Evolutionary conservation across 2,113 vertebrate genomes (phyloP).

Genomic region (Emydocephalus ijimae): DNA sequence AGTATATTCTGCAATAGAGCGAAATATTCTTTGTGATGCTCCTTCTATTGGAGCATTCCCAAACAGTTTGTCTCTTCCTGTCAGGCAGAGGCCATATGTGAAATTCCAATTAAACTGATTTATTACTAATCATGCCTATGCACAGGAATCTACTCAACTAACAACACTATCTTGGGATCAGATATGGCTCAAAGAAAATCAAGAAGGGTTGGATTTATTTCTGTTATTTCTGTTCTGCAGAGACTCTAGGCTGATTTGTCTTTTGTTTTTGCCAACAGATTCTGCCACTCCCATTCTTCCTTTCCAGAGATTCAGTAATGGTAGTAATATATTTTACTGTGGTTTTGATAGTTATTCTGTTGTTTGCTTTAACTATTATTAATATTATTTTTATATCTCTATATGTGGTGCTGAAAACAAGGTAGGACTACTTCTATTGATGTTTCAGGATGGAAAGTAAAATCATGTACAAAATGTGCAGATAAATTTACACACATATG

Average conservation of each 20-base stretch:
- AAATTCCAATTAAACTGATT: background rate
- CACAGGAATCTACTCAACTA: too few species aligned
- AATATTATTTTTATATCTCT: background rate
- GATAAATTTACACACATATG: background rate
- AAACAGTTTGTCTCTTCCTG: background rate
- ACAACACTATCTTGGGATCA: too few species aligned
- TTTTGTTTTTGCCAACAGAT: too few species aligned
- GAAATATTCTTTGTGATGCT: background rate
- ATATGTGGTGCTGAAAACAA: background rate
- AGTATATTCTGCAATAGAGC: background rate
- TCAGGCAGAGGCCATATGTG: background rate
- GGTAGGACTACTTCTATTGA: background rate
- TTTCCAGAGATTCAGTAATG: background rate
- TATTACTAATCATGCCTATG: background rate
- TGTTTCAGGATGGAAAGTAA: background rate
- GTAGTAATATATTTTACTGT: background rate
- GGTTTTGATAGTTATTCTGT: background rate
- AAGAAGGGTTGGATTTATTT: too few species aligned
- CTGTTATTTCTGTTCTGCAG: too few species aligned
- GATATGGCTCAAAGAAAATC: too few species aligned
- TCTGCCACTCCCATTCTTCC: too few species aligned
- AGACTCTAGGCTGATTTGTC: too few species aligned
- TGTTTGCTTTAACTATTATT: background rate
- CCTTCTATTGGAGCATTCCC: background rate
- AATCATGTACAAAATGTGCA: background rate